phyloP scores from a whole-genome alignment of 1,140 invertebrate species.

The Pteromalus puparum region DNA sequence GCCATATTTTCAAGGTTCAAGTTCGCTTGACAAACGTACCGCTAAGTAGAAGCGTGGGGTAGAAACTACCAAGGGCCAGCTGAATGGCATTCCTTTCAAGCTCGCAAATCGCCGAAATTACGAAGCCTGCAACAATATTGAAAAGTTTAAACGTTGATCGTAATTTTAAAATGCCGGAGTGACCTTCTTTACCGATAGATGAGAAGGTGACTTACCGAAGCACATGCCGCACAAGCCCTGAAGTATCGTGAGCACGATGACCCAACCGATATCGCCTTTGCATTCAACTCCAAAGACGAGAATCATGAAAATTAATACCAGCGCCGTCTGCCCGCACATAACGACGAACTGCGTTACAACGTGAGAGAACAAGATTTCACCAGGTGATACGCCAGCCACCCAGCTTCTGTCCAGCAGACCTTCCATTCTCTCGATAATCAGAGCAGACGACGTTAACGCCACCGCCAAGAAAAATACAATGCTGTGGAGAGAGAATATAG shows the following conservation, averaged over 20 bases:
- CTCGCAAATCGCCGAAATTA: slow-evolving; percentile 95
- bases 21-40: slow-evolving; percentile 70
- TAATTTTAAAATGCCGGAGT: too few species aligned
- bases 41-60: slow-evolving; percentile 92
- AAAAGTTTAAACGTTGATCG: neutral
- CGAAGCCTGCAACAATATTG: slow-evolving; percentile 78
- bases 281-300: slow-evolving; percentile 91
- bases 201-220: slow-evolving; percentile 78
- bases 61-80: slow-evolving; percentile 94
- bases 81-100: slow-evolving; percentile 96
- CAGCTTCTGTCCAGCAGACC: slow-evolving; percentile 92
- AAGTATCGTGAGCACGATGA: slow-evolving; percentile 89
- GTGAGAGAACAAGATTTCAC: slow-evolving; percentile 94
- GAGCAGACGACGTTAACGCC: slow-evolving; percentile 92
- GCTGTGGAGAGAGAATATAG: slow-evolving; percentile 72
- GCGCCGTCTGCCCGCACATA: slow-evolving; percentile 92
- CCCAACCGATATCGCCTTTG: slow-evolving; percentile 88
- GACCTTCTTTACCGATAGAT: too few species aligned
- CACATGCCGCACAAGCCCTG: slow-evolving; percentile 96
- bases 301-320: slow-evolving; percentile 94
- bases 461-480: slow-evolving; percentile 96
- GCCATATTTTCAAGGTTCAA: neutral
- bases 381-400: slow-evolving; percentile 90
- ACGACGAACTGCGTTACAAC: slow-evolving; percentile 95
- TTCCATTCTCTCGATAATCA: slow-evolving; percentile 93